These are phyloP conservation scores for Pyrgus malvae DNA, from an alignment of 2,888 invertebrate species.

Conservation along the genomic window DNA sequence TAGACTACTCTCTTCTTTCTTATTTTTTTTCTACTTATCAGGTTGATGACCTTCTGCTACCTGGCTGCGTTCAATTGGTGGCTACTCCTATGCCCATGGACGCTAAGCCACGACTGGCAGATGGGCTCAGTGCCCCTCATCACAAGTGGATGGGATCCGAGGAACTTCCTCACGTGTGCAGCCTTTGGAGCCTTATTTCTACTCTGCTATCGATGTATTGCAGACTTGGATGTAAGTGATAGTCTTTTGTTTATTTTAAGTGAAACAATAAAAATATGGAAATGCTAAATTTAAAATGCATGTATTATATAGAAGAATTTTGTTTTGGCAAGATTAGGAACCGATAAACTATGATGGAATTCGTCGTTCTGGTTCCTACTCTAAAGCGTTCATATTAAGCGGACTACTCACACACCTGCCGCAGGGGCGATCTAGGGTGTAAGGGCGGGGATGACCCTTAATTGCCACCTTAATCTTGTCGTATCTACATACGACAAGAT, in stretches of 20 bases:
- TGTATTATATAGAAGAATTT: too few species aligned
- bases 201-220: slow-evolving; percentile 83
- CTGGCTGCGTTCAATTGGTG: slow-evolving; percentile 92
- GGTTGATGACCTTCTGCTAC: slow-evolving; percentile 91
- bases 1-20: neutral
- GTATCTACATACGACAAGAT: too few species aligned
- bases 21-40: slow-evolving; percentile 55
- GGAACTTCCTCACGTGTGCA: slow-evolving; percentile 88
- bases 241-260: neutral
- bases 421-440: too few species aligned
- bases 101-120: slow-evolving; percentile 94
- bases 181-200: slow-evolving; percentile 85
- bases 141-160: slow-evolving; percentile 84
- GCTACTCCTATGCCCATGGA: slow-evolving; percentile 89
- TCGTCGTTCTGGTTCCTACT: too few species aligned
- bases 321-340: too few species aligned
- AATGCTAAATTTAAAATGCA: too few species aligned
- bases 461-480: too few species aligned
- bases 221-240: slow-evolving; percentile 85
- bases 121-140: slow-evolving; percentile 92
- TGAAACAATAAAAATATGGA: neutral
- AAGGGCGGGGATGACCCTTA: too few species aligned
- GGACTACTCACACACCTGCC: too few species aligned
- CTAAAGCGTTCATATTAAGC: too few species aligned
- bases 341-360: too few species aligned